phyloP scores from a whole-genome alignment of 2,797 vertebrate species.

The Alfaro cultratus region DNA sequence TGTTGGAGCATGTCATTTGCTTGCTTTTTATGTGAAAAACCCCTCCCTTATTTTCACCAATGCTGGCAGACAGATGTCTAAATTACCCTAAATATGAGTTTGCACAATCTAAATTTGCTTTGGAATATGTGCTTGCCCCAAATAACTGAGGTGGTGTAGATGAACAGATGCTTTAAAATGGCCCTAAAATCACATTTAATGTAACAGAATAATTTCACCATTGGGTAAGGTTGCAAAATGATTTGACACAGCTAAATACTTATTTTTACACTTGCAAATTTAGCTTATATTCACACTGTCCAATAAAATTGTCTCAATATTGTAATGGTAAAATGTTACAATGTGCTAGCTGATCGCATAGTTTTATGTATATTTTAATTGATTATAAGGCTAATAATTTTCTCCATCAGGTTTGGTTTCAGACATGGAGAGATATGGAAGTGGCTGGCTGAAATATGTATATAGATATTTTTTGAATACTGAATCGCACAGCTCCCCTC shows the following conservation, averaged over 20 bases:
- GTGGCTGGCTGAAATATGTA: neutral
- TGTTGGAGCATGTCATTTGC: slow-evolving; percentile 57
- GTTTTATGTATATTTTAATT: neutral
- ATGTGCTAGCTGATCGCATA: neutral
- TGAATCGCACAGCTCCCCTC: slow-evolving; percentile 45
- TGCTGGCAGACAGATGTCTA: slow-evolving; percentile 46
- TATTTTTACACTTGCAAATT: neutral
- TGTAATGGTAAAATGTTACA: no score
- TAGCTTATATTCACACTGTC: neutral
- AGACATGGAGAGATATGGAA: neutral
- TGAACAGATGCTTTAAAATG: neutral
- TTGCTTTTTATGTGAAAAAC: slow-evolving; percentile 28
- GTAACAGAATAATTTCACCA: neutral
- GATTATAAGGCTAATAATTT: neutral
- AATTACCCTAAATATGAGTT: slow-evolving; percentile 31
- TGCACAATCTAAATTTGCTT: slow-evolving; percentile 3
- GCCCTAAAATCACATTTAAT: neutral
- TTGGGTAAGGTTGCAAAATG: neutral
- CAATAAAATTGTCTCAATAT: neutral
- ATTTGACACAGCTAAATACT: neutral
- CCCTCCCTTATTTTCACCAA: slow-evolving; percentile 23
- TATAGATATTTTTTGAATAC: neutral
- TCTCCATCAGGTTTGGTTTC: neutral
- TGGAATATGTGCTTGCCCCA: neutral
- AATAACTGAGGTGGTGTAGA: neutral